Base-by-base conservation (phyloP, 2,113 vertebrate species). In the Coregonus clupeaformis region DNA sequence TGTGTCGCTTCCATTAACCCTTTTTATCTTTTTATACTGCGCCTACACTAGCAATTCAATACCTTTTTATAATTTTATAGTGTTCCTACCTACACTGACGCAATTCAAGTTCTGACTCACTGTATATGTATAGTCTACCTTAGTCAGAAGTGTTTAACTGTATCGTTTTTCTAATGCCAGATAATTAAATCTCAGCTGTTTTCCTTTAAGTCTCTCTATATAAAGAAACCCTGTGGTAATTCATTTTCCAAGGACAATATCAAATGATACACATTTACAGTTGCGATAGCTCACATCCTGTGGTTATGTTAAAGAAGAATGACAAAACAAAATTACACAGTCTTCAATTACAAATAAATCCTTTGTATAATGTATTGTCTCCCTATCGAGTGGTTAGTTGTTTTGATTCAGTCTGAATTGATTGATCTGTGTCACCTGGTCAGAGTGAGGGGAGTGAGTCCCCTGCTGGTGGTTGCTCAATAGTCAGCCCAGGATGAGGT, bases 21-120 rank as follows among this genome's bases (percentile, higher is more conserved):
- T 52, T 5, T 52, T 4, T 5, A 18, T 52, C 3, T 52, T 18
- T 52, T 52, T 16, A 52, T 52, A 1, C 16, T 14, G 14, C 4
- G 16, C 49, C 49, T 52, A 4, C 12, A 52, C 49, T 52, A 52
- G 49, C 49, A 18, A 52, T 18, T 52, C 49, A 52, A 4, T 52
- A 52, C 14, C 49, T 5, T 52, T 52, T 16, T 52, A 14, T 52
- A 1, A 52, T 52, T 16, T 18, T 14, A 18, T 16, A 52, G 3
- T 96, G 0, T 96, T 96, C 49, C 92, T 99, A 77, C 91, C 18
- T 60, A 60, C 57, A 60, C 20, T 22, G 57, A 16, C 3, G 4
- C 49, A 18, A 52, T 52, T 52, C 13, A 52, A 52, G 49, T 52
- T 52, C 49, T 52, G 16, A 52, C 49, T 52, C 49, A 52, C 49